A percentile compares a stretch with the other conserved stretches of the same genome.
phyloP scores from a whole-genome alignment of 2,797 vertebrate genomes.

The Otolemur crassicaudatus region DNA sequence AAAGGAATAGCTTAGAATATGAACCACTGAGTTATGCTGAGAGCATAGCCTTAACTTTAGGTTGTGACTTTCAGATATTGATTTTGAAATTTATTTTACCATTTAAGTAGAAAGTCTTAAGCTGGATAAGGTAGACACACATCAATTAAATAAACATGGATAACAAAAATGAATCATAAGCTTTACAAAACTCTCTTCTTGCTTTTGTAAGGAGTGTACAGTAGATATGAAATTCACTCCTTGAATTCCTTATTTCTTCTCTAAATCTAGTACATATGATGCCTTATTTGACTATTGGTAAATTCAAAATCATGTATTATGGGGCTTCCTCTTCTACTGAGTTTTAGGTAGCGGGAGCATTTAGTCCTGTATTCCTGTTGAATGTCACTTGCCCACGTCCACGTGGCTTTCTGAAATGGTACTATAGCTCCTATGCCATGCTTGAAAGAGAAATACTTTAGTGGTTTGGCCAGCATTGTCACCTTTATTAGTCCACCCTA shows the following conservation, averaged over 20 bases:
- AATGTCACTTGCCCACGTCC: background rate
- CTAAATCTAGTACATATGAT: background rate
- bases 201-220: background rate
- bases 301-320: background rate
- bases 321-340: background rate
- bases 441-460: background rate
- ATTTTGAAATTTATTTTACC: background rate
- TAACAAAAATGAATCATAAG: background rate
- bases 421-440: background rate
- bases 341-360: background rate
- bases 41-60: background rate
- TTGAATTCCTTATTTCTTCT: background rate
- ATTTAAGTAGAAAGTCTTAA: background rate
- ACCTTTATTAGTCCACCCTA: background rate
- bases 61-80: background rate
- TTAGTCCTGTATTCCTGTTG: background rate
- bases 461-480: accelerated
- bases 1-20: background rate
- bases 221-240: background rate
- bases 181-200: background rate
- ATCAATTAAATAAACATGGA: background rate
- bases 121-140: background rate
- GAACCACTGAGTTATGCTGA: background rate
- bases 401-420: background rate
- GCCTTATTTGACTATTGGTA: background rate